Percentiles rank a stretch among this genome's conserved stretches.
Conservation (phyloP, 2,888 invertebrate genomes). For the Morpho achilles region DNA sequence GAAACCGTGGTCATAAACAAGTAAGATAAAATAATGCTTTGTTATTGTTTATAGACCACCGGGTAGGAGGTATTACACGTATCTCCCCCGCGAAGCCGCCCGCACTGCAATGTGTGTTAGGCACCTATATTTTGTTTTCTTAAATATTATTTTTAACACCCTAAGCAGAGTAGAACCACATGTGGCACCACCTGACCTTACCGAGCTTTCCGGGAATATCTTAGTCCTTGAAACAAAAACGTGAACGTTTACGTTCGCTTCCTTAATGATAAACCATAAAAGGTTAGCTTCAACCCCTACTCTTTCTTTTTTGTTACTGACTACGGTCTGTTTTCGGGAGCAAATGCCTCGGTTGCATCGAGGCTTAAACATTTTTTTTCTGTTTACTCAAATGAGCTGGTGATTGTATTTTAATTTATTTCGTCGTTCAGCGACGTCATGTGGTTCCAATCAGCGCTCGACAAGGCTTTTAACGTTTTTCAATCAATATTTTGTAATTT, state of each 20-base stretch:
- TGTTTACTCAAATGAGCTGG: conserved; percentile 75
- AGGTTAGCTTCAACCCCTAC: conserved; percentile 27
- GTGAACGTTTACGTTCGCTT: conserved; percentile 55
- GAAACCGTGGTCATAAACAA: conserved; percentile 47
- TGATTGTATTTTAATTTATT: conserved; percentile 79
- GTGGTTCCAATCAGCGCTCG: conserved; percentile 72
- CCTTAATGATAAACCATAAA: conserved; percentile 42
- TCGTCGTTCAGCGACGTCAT: conserved; percentile 67
- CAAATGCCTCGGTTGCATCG: conserved; percentile 62
- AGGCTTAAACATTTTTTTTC: conserved; percentile 66
- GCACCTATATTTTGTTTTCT: conserved; percentile 60
- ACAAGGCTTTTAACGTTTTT: conserved; percentile 64
- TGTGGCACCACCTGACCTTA: conserved; percentile 75
- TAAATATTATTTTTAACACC: conserved; percentile 72
- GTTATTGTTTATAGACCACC: conserved; percentile 75
- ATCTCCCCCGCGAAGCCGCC: conserved; percentile 65
- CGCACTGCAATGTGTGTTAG: conserved; percentile 39
- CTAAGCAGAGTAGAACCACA: conserved; percentile 70
- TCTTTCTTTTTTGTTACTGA: conserved; percentile 19
- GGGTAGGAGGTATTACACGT: conserved; percentile 37
- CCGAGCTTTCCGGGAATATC: conserved; percentile 63
- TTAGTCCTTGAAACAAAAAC: conserved; percentile 57
- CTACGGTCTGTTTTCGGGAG: conserved; percentile 56
- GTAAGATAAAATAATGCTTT: conserved; percentile 55
- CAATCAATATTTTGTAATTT: conserved; percentile 43